Conservation (phyloP, 2,888 invertebrate genomes). For the Bombylius discolor region DNA sequence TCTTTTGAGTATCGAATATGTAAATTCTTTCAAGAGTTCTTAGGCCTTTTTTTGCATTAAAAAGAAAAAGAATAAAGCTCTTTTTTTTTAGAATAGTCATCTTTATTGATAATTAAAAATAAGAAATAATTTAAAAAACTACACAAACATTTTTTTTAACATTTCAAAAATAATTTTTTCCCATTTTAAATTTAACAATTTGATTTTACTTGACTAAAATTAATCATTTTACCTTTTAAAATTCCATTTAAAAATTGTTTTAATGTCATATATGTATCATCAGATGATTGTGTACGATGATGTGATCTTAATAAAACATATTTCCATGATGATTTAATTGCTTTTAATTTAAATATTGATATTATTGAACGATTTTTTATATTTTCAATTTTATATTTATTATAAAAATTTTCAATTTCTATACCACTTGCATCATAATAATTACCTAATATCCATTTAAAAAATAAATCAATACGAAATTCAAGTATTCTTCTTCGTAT, state of each 20-base stretch:
- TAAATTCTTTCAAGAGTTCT: no score
- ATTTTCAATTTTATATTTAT: background rate
- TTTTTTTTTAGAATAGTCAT: no score
- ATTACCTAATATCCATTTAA: constrained; percentile 24
- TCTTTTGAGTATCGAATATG: no score
- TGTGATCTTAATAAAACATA: constrained; percentile 2
- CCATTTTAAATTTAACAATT: no score
- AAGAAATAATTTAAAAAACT: no score
- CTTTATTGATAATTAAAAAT: no score
- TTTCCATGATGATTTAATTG: constrained; percentile 8
- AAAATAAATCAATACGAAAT: constrained; percentile 26
- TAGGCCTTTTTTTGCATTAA: no score
- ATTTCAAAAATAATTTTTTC: no score
- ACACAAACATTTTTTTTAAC: no score
- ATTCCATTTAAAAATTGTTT: constrained; percentile 10
- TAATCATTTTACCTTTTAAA: constrained; percentile 12
- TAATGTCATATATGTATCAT: constrained; percentile 2
- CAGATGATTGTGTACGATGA: background rate
- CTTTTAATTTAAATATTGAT: constrained; percentile 3
- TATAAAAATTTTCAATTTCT: background rate
- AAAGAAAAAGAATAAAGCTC: no score
- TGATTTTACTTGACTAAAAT: constrained; percentile 1
- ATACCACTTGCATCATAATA: constrained; percentile 19
- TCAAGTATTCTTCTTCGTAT: constrained; percentile 25
- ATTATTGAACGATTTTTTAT: background rate